Percentiles rank a stretch among this genome's conserved stretches.
Evolutionary conservation across 2,888 invertebrate genomes (phyloP).

Genomic region (Euplexia lucipara): DNA sequence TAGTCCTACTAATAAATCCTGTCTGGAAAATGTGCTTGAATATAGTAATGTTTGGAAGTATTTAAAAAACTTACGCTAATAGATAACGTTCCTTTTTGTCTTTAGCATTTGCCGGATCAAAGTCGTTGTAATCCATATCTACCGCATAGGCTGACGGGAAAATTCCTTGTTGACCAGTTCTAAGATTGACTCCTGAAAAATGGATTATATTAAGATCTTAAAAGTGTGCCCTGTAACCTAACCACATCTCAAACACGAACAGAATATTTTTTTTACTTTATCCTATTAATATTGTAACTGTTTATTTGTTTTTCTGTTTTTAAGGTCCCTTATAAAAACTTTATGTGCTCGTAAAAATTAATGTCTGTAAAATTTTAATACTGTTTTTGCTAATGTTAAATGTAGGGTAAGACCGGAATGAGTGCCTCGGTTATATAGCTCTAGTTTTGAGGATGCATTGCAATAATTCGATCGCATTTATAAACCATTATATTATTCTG

Average conservation of each 20-base stretch:
- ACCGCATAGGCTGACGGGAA: conserved; percentile 99
- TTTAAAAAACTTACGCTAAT: conserved; percentile 90
- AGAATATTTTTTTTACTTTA: too few species aligned
- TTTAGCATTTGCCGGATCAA: conserved; percentile 96
- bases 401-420: too few species aligned
- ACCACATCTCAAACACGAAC: not conserved
- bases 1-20: not conserved
- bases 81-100: conserved; percentile 97
- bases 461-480: too few species aligned
- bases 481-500: too few species aligned
- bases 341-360: too few species aligned
- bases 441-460: too few species aligned
- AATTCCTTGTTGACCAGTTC: conserved; percentile 98
- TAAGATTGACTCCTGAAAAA: conserved; percentile 96
- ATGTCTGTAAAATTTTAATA: too few species aligned
- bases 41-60: not conserved
- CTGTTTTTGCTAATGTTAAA: too few species aligned
- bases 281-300: too few species aligned
- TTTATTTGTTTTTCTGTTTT: too few species aligned
- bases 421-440: too few species aligned
- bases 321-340: not conserved
- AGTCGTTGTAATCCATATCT: conserved; percentile 99
- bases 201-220: not conserved
- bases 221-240: not conserved
- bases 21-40: too few species aligned